These are phyloP conservation scores for Sebastes vulpes DNA, from an alignment of 2,797 vertebrate species.

Conservation along the genomic window DNA sequence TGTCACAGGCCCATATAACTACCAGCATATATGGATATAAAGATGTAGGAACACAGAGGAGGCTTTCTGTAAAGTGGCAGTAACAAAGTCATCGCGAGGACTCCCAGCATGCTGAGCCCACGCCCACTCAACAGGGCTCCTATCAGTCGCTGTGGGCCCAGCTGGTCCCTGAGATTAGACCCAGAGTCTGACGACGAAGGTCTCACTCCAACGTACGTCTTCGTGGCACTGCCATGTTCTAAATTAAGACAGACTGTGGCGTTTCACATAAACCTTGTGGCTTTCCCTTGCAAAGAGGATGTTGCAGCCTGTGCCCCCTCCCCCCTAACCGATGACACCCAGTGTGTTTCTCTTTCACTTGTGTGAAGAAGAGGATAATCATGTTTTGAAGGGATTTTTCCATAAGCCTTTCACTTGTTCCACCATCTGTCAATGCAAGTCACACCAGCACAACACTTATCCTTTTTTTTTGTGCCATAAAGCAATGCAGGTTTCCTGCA, in stretches of 20 bases:
- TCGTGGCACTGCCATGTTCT: neutral
- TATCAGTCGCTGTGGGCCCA: constrained; percentile 69
- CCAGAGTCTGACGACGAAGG: neutral
- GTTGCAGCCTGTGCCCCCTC: neutral
- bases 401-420: neutral
- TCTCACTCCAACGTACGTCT: neutral
- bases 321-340: neutral
- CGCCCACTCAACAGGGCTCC: constrained; percentile 59
- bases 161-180: constrained; percentile 81
- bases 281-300: constrained; percentile 28
- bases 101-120: constrained; percentile 21
- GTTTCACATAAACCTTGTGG: constrained; percentile 7
- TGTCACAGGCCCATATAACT: neutral
- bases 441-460: neutral
- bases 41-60: neutral
- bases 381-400: neutral
- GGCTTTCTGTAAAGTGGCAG: neutral
- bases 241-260: neutral
- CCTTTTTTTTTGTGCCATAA: neutral
- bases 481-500: neutral
- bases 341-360: constrained; percentile 34
- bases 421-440: neutral
- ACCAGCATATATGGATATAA: neutral
- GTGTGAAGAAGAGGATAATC: neutral
- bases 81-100: neutral